These are phyloP conservation scores for Aleadryas rufinucha DNA, from an alignment of 2,113 vertebrate species.

Conservation along the genomic window DNA sequence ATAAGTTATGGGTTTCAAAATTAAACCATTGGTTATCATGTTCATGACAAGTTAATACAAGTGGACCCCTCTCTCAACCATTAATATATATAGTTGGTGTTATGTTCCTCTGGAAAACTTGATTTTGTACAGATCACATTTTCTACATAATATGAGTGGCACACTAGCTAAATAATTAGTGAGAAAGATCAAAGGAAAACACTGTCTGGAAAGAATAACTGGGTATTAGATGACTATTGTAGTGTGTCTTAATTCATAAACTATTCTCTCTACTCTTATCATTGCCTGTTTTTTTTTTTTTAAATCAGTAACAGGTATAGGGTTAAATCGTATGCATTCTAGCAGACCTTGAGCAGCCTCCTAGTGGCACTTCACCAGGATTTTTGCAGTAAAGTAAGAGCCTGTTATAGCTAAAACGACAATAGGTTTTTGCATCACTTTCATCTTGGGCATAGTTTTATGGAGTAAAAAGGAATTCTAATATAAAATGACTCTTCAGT, in stretches of 20 bases:
- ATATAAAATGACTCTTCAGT: not conserved
- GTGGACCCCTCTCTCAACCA: not conserved
- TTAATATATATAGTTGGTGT: not conserved
- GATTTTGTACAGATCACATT: not conserved
- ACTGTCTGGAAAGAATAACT: not conserved
- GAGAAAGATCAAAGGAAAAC: not conserved
- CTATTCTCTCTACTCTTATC: not conserved
- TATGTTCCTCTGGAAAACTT: not conserved
- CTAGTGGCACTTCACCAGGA: not conserved
- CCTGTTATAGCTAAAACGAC: not conserved
- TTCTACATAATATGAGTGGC: not conserved
- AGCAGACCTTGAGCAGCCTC: not conserved
- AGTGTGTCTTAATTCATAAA: not conserved
- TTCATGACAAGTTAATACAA: not conserved
- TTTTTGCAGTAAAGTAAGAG: not conserved
- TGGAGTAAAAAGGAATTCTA: not conserved
- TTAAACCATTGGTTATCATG: not conserved
- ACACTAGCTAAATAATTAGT: not conserved
- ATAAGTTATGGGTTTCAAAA: not conserved
- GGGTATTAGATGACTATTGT: not conserved
- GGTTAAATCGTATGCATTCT: not conserved
- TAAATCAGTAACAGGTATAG: not conserved
- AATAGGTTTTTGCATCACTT: not conserved
- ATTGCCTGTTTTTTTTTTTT: not conserved
- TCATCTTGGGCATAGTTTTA: not conserved